Conservation (phyloP, 2,797 vertebrate species). For the Hephaestus fuliginosus region DNA sequence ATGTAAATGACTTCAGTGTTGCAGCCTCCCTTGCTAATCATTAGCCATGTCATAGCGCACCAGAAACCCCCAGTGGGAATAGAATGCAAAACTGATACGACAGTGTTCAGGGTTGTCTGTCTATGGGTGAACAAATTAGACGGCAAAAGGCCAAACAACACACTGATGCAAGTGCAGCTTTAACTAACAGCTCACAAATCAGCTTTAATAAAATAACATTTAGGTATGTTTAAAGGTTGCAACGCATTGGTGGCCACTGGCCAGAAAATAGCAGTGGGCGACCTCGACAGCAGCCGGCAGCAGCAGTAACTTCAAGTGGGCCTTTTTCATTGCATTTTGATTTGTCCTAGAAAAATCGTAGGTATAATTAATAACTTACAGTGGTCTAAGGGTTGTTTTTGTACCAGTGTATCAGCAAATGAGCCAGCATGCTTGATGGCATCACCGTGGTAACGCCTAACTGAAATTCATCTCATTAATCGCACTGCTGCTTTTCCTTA, state of each 20-base stretch:
- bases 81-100: slow-evolving; percentile 5
- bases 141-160: neutral
- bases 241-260: neutral
- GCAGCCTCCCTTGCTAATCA: slow-evolving; percentile 14
- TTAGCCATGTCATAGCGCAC: neutral
- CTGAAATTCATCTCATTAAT: neutral
- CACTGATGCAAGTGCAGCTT: neutral
- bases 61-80: slow-evolving; percentile 8
- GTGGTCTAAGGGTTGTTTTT: neutral
- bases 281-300: slow-evolving; percentile 1
- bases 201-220: neutral
- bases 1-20: neutral
- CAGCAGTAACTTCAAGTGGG: neutral
- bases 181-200: neutral
- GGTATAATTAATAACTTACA: slow-evolving; percentile 6
- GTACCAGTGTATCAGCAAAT: neutral
- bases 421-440: neutral
- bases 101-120: slow-evolving; percentile 3
- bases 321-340: neutral
- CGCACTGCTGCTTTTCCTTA: neutral
- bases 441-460: neutral
- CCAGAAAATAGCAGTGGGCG: slow-evolving; percentile 1
- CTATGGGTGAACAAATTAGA: neutral
- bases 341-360: neutral
- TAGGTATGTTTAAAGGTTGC: neutral